These are phyloP conservation scores for Drosophila nigricruria DNA, from an alignment of 2,888 invertebrate genomes.

Conservation along the genomic window DNA sequence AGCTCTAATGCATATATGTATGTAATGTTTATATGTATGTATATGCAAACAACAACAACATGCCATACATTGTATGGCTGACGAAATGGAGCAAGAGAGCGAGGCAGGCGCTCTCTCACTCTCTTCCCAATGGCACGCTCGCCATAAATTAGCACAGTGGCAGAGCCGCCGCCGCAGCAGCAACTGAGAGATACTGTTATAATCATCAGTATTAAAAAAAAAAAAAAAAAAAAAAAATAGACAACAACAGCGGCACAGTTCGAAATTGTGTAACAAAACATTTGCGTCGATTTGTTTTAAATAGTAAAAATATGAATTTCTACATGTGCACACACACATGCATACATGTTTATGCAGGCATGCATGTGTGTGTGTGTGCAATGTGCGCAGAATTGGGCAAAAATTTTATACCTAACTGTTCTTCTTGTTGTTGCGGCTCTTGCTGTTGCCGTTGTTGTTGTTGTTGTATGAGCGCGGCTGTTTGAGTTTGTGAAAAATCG, in stretches of 20 bases:
- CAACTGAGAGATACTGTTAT: constrained; percentile 65
- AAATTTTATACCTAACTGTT: constrained; percentile 13
- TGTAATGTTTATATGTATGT: no score
- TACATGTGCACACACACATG: neutral
- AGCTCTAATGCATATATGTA: constrained; percentile 26
- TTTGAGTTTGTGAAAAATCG: constrained; percentile 62
- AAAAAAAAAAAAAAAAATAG: constrained; percentile 21
- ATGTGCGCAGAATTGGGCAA: constrained; percentile 22
- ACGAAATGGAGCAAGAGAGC: constrained; percentile 42
- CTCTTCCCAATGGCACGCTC: constrained; percentile 43
- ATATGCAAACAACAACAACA: constrained; percentile 26
- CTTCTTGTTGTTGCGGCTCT: constrained; percentile 17
- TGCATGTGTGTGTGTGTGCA: neutral
- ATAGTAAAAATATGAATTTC: constrained; percentile 12
- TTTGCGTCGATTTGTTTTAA: constrained; percentile 12
- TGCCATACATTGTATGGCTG: constrained; percentile 34
- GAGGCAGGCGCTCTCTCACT: constrained; percentile 22
- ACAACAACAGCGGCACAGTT: constrained; percentile 26
- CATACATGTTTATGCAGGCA: neutral
- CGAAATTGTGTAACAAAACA: constrained; percentile 60
- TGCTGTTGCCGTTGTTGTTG: neutral
- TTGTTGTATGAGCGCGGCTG: neutral
- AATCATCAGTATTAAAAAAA: constrained; percentile 51
- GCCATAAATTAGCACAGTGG: constrained; percentile 62
- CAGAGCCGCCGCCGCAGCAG: constrained; percentile 56